Base-by-base conservation (phyloP, 2,888 invertebrate species). In the Drosophila eohydei region DNA sequence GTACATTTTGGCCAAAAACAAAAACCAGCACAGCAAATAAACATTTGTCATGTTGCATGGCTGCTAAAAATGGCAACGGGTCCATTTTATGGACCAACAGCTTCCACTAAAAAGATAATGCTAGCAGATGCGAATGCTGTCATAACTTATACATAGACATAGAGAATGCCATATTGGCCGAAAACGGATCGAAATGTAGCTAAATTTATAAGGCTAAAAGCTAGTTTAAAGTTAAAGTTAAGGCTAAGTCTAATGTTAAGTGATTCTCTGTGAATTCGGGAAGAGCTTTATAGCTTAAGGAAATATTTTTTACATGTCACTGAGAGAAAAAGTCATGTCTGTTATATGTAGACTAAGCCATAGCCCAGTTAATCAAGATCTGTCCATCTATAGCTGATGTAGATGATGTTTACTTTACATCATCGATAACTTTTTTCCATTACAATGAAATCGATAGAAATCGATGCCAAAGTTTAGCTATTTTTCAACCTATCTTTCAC, bases 41-140 rank as follows among this genome's bases (percentile, higher is more conserved):
- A 71, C 89, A 89, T 84, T 84, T 84, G 84, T 89, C 89, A 83
- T 84, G 63, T 71, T 71, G 71, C 81, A 83, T 67, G 75, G 71
- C 67, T 64, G 72, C 55, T 70, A 75, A 83, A 89, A 87, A 80
- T 88, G 69, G 44, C 68, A 61, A 63, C 61, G 40, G 21, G 32
- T 48, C 50, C 63, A 46, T 74, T 78, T 75, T 78, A 83, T 86
- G 78, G 73, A 50, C 77, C 46, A 50, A 16, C 50, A 63, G 57
- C 69, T 30, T 67, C 64, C 21, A 46, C 65, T 52, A 30, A 36
- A 58, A 55, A 74, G 79, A 83, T 72, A 71, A 68, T 46, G 60
- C 52, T 34, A 34, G 59, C 52, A 7, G 46, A 51, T 52, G 54
- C 57, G 56, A 60, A 7, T 57, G 71, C 38, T 56, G 72, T 72